Evolutionary conservation across 2,113 vertebrate genomes (phyloP).

Genomic region (Macquaria ambigua): DNA sequence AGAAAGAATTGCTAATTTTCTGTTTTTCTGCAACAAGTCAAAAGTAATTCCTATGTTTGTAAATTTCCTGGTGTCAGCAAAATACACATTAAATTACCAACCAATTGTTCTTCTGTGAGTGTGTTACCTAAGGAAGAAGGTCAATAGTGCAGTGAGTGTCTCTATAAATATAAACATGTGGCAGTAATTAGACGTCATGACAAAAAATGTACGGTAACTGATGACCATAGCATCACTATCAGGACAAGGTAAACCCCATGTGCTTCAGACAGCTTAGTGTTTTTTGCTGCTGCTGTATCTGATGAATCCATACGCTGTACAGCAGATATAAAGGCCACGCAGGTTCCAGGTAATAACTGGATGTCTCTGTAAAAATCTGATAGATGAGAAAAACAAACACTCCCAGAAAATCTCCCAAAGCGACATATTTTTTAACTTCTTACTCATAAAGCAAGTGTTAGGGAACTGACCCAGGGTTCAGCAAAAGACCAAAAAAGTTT

Average conservation of each 20-base stretch:
- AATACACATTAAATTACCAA: neutral
- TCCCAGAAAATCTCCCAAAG: slow-evolving; percentile 20
- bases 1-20: neutral
- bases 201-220: neutral
- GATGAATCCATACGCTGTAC: slow-evolving; percentile 23
- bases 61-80: neutral
- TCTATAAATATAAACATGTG: neutral
- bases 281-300: slow-evolving; percentile 10
- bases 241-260: neutral
- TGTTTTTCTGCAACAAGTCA: neutral
- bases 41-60: neutral
- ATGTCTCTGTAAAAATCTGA: slow-evolving; percentile 20
- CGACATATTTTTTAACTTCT: slow-evolving; percentile 1
- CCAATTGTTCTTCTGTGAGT: neutral
- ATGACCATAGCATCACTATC: neutral
- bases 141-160: neutral
- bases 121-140: neutral
- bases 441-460: slow-evolving; percentile 16
- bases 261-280: neutral
- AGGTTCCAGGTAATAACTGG: slow-evolving; percentile 44
- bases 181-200: neutral
- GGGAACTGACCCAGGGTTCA: neutral
- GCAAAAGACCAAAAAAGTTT: slow-evolving; percentile 17
- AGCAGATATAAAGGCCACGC: slow-evolving; percentile 37
- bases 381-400: slow-evolving; percentile 42